A percentile compares a stretch with the other conserved stretches of the same genome.
Conservation (phyloP, 2,888 invertebrate species). For the Andrena trimmerana region DNA sequence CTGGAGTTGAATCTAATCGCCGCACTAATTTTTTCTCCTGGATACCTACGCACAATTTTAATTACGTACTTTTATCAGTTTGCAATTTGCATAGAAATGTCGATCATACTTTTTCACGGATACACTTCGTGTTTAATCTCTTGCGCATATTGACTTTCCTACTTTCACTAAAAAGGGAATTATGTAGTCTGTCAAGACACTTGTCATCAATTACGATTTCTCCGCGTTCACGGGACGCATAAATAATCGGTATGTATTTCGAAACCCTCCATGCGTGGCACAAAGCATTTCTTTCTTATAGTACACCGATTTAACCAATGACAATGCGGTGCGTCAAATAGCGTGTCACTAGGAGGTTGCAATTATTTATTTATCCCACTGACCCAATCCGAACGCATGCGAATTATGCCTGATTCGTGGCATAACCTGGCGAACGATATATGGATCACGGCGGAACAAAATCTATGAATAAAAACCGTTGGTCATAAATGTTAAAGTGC, state of each 20-base stretch:
- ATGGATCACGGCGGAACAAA: slow-evolving; percentile 7
- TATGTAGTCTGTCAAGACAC: slow-evolving; percentile 40
- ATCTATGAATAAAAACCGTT: background rate
- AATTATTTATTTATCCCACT: slow-evolving; percentile 19
- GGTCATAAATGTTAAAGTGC: slow-evolving; percentile 26
- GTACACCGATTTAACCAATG: slow-evolving; percentile 19
- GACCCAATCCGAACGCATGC: slow-evolving; percentile 13
- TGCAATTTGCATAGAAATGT: slow-evolving; percentile 8
- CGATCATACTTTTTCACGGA: slow-evolving; percentile 5
- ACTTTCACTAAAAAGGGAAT: slow-evolving; percentile 62
- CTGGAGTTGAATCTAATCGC: too few species aligned
- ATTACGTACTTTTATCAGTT: background rate
- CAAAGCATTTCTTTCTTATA: slow-evolving; percentile 55
- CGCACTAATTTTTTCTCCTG: background rate
- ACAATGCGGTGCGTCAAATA: slow-evolving; percentile 20
- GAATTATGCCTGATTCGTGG: slow-evolving; percentile 20
- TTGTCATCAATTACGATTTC: slow-evolving; percentile 67
- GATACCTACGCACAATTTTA: background rate
- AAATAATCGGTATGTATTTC: slow-evolving; percentile 63
- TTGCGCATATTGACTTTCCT: slow-evolving; percentile 17
- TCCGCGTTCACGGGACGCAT: slow-evolving; percentile 58
- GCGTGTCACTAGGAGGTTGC: background rate
- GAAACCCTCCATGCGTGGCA: slow-evolving; percentile 56
- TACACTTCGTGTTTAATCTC: slow-evolving; percentile 7
- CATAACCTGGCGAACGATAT: background rate